Conservation (phyloP, 2,113 vertebrate genomes). For the Phocoena sinus region DNA sequence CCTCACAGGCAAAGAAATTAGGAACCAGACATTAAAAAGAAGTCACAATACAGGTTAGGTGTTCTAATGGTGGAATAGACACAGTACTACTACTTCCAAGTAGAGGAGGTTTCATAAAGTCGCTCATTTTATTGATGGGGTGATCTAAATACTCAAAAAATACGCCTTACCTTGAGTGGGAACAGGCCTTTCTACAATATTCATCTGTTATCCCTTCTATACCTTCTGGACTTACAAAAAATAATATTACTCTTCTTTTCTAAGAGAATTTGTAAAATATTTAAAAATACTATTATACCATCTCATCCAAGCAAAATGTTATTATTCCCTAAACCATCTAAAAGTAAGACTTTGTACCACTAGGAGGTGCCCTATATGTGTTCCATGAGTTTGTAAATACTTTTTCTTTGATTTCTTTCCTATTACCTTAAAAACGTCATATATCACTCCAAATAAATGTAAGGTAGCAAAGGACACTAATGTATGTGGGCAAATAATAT, state of each 20-base stretch:
- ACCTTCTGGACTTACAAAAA: neutral
- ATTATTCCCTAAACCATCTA: neutral
- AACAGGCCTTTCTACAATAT: neutral
- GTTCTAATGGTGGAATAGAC: neutral
- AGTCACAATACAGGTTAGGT: neutral
- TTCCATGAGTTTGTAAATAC: neutral
- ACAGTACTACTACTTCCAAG: neutral
- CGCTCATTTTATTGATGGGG: neutral
- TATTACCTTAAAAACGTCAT: neutral
- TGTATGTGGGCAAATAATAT: neutral
- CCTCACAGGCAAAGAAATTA: neutral
- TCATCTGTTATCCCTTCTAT: neutral
- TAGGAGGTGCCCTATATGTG: neutral
- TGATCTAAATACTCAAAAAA: neutral
- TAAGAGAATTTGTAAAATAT: neutral
- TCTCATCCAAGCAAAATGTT: neutral
- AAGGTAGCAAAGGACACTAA: neutral
- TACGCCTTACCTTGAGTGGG: neutral
- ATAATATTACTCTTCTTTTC: neutral
- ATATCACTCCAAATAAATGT: neutral
- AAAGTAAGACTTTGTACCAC: neutral
- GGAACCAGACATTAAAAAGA: neutral
- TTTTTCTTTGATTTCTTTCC: conserved; percentile 18
- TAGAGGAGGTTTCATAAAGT: neutral
- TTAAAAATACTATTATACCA: neutral